Base-by-base conservation (phyloP, 1,140 invertebrate species). In the Drosophila melanica region DNA sequence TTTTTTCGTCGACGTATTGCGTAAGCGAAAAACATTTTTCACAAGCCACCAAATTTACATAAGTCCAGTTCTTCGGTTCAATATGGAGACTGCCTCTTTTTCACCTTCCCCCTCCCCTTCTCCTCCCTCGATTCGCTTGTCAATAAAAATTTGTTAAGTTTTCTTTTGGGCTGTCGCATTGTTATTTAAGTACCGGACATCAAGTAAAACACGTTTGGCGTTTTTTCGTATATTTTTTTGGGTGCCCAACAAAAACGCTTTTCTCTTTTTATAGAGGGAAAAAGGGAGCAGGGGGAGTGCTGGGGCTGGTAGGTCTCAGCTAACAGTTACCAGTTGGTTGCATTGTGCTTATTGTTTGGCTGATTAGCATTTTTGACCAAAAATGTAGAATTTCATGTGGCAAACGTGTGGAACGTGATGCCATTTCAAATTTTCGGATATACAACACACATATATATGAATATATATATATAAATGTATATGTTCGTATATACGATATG, bases 151-250 rank as follows among this genome's bases (percentile, higher is more conserved):
- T 50, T 71, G 68, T 71, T 57, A 65, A 37, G 23, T 51, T 44
- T 44, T 35, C 44, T 37, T 33, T 55, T 55, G 51, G 54, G 23
- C 45, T 45, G 27, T 67, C 35, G 47, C 54, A 67, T 72, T 59
- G 63, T 72, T 67, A 53, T 67, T 67, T 59, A 72, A 72, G 69
- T 72, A 67, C 63, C 69, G 69, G 69, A 72, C 69, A 72, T 59
- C 42, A 33, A 58, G 47, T 53, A 53, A 72, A 72, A 72, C 69
- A 72, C 63, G 69, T 72, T 72, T 72, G 30, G 45, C n/a, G 16
- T 30, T 64, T 53, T 44, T 48, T 53, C 7, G 7, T 30, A 2
- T n/a, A 4, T 14, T 30, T 30, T 18, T 57, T 63, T 64, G 39
- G 59, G 42, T 55, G 42, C 14, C 67, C 23, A 60, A 70, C 67